These are phyloP conservation scores for Maccullochella peelii DNA, from an alignment of 2,113 vertebrate genomes.

Conservation along the genomic window DNA sequence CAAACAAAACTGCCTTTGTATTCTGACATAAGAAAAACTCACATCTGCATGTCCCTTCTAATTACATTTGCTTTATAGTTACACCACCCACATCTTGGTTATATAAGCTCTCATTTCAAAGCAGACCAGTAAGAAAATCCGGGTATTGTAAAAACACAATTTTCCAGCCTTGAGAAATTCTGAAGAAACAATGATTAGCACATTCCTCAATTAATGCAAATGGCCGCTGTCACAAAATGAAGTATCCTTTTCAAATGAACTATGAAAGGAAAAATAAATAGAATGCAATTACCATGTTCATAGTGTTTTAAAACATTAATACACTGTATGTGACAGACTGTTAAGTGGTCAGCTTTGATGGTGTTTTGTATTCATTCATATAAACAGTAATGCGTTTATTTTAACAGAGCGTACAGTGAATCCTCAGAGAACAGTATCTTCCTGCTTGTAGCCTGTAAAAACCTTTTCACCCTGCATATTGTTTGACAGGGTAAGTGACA, in stretches of 20 bases:
- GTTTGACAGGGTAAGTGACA: neutral
- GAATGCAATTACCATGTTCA: slow-evolving; percentile 39
- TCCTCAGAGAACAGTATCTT: neutral
- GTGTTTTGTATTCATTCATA: slow-evolving; percentile 29
- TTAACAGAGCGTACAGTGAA: neutral
- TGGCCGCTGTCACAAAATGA: neutral
- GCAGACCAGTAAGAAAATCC: neutral
- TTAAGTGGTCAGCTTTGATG: slow-evolving; percentile 12
- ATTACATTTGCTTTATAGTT: slow-evolving; percentile 8
- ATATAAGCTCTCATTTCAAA: neutral
- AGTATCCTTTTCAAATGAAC: slow-evolving; percentile 32
- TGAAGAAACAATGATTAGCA: slow-evolving; percentile 19
- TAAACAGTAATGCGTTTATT: neutral
- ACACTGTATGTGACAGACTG: neutral
- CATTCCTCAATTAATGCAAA: slow-evolving; percentile 34
- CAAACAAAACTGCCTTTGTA: neutral
- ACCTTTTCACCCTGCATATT: neutral
- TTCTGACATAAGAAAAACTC: neutral
- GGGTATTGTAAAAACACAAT: slow-evolving; percentile 1
- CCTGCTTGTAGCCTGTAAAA: neutral
- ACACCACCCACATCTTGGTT: neutral
- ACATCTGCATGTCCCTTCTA: neutral
- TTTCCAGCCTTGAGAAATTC: slow-evolving; percentile 19
- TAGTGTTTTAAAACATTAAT: slow-evolving; percentile 16
- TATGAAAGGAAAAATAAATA: slow-evolving; percentile 28